Conservation (phyloP, 1,140 invertebrate genomes). For the Brachionus paranguensis region DNA sequence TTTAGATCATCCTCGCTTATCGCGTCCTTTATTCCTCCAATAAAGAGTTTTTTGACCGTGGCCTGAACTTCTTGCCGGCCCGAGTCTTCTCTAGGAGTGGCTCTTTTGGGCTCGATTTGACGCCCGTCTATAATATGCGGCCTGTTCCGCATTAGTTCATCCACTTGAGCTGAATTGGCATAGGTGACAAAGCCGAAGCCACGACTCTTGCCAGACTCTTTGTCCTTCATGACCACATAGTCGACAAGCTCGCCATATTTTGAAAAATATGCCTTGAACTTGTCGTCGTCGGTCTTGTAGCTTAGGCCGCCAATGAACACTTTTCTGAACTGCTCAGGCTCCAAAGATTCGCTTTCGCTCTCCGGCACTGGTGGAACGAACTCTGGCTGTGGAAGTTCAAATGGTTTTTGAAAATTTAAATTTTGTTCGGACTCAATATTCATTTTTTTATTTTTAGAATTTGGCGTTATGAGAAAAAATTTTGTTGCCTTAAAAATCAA, state of each 20-base stretch:
- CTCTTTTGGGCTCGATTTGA: constrained; percentile 90
- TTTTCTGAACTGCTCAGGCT: constrained; percentile 35
- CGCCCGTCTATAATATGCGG: constrained; percentile 73
- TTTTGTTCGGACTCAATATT: not conserved
- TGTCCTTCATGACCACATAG: constrained; percentile 36
- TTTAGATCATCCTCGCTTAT: constrained; percentile 53
- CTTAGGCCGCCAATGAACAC: constrained; percentile 24
- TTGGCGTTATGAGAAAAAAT: not conserved
- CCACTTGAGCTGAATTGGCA: constrained; percentile 81
- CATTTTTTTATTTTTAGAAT: not conserved
- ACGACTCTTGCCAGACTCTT: not conserved
- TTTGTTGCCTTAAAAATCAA: not conserved
- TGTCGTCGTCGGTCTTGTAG: not conserved
- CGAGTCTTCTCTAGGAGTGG: constrained; percentile 84
- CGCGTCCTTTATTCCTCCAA: constrained; percentile 69
- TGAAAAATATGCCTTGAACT: not conserved
- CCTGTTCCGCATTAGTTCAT: constrained; percentile 81
- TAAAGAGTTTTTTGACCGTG: constrained; percentile 88
- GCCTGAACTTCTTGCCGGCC: constrained; percentile 80
- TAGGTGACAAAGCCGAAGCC: constrained; percentile 95
- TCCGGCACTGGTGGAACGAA: not conserved
- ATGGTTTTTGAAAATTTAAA: not conserved
- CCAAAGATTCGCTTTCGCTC: not conserved
- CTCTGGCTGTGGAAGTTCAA: not conserved
- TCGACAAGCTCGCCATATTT: constrained; percentile 32